phyloP scores from a whole-genome alignment of 2,888 invertebrate genomes.

The Coremacera marginata region DNA sequence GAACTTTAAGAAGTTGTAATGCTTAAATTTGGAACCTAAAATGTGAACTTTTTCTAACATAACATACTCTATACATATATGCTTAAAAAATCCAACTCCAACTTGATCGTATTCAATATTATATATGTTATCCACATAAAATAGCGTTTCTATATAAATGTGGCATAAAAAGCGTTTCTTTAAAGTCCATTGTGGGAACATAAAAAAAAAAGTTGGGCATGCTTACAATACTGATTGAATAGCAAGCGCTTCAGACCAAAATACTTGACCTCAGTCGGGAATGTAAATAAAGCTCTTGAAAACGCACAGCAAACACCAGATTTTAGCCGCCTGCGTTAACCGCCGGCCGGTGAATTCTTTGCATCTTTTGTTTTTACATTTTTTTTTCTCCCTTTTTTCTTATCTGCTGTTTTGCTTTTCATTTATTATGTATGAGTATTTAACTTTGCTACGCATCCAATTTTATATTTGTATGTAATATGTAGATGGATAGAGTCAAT shows the following conservation, averaged over 20 bases:
- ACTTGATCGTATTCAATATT: too few species aligned
- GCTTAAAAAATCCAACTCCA: too few species aligned
- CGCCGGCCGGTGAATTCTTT: conserved; percentile 3
- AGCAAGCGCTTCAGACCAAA: conserved; percentile 6
- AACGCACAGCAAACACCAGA: conserved; percentile 34
- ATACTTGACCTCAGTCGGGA: conserved; percentile 45
- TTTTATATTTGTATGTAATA: not conserved
- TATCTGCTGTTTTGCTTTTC: not conserved
- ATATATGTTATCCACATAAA: too few species aligned
- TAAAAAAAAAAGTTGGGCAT: not conserved
- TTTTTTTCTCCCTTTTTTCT: not conserved
- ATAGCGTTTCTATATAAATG: too few species aligned
- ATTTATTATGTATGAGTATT: not conserved
- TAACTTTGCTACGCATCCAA: not conserved
- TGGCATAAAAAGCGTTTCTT: too few species aligned
- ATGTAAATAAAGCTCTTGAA: conserved; percentile 47
- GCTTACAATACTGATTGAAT: not conserved
- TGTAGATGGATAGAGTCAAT: not conserved
- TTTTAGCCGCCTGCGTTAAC: not conserved
- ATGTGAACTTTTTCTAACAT: too few species aligned
- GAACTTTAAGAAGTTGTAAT: too few species aligned
- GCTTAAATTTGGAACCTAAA: too few species aligned
- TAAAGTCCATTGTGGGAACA: conserved; percentile 11
- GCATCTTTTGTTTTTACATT: conserved; percentile 16
- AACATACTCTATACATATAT: too few species aligned